These are phyloP conservation scores for Phortica variegata DNA, from an alignment of 1,140 invertebrate species.

Conservation along the genomic window DNA sequence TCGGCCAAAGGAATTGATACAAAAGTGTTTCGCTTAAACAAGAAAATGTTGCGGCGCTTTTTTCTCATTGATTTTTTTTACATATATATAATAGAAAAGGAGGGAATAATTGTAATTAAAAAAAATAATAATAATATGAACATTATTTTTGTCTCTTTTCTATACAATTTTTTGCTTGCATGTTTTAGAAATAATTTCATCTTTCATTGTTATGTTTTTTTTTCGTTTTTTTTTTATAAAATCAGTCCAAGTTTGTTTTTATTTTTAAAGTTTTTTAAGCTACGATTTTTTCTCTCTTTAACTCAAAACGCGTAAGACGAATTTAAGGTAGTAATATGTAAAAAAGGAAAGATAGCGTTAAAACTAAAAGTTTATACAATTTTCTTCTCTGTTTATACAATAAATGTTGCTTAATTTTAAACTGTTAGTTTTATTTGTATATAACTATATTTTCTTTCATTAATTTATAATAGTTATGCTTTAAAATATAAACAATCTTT, in stretches of 20 bases:
- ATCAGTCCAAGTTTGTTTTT: constrained; percentile 52
- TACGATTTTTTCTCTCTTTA: constrained; percentile 6
- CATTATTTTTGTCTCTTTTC: constrained; percentile 22
- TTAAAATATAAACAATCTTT: constrained; percentile 55
- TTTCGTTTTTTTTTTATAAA: constrained; percentile 33
- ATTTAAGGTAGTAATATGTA: constrained; percentile 9
- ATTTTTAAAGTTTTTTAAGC: constrained; percentile 24
- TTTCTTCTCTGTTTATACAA: too few species aligned
- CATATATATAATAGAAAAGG: constrained; percentile 20
- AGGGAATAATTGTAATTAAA: constrained; percentile 18
- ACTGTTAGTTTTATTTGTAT: constrained; percentile 24
- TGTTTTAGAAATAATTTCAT: constrained; percentile 32
- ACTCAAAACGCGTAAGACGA: too few species aligned
- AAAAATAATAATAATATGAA: constrained; percentile 23
- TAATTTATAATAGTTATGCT: too few species aligned
- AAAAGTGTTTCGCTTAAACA: constrained; percentile 9
- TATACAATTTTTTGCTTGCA: constrained; percentile 18
- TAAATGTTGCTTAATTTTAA: constrained; percentile 21
- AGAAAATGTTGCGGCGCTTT: constrained; percentile 17
- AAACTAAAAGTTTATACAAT: too few species aligned
- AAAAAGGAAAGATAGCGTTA: constrained; percentile 9
- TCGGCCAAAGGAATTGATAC: constrained; percentile 8
- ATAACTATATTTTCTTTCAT: too few species aligned
- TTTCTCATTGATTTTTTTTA: constrained; percentile 3
- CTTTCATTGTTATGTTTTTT: constrained; percentile 3